Evolutionary conservation across 2,888 invertebrate species (phyloP), one percentile per base, ranked within the genome.

Genomic region (Sepiola atlantica): DNA sequence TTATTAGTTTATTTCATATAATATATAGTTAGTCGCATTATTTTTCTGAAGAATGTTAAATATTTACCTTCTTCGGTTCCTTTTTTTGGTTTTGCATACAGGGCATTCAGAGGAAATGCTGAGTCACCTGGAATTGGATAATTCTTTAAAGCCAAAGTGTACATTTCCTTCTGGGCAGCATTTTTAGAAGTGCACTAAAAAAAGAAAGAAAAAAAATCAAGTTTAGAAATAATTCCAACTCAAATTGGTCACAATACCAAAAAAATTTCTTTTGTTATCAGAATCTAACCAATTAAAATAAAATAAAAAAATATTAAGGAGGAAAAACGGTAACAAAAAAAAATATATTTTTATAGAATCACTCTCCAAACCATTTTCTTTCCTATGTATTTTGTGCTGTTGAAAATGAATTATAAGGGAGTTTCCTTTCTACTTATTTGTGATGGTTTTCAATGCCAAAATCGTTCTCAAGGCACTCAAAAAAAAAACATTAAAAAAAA

Each of bases 111-210:
- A 1, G 99, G 99, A 97, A 99, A 99, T 0, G 98, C 98, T 28
- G 98, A 97, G 95, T 99, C 99, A 21, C 99, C 99, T 16, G 99
- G 99, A 96, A 99, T 98, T 97, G 99, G 99, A 97, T 99, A 99
- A 97, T 98, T 98, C 0, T 96, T 96, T 96, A 99, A 98, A 0
- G 99, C 99, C 96, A 99, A 98, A 95, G 99, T 98, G 97, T 99
- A 99, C 99, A 99, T 99, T 97, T 99, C 99, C 97, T 99, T 99
- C 96, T 98, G 98, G 0, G 98, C 99, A 94, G 97, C 98, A 96
- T 96, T 97, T 97, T 99, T 99, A 96, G 98, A 99, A 18, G 98
- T 98, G 97, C 99, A 99, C 97, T 98, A 95, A 0, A 57, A 61
- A 24, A 92, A 35, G 90, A 94, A 28, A 94, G 1, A 35, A 57